phyloP scores from a whole-genome alignment of 64 coral and sea anemone genomes.

The Hydrozoanthus tunicans region DNA sequence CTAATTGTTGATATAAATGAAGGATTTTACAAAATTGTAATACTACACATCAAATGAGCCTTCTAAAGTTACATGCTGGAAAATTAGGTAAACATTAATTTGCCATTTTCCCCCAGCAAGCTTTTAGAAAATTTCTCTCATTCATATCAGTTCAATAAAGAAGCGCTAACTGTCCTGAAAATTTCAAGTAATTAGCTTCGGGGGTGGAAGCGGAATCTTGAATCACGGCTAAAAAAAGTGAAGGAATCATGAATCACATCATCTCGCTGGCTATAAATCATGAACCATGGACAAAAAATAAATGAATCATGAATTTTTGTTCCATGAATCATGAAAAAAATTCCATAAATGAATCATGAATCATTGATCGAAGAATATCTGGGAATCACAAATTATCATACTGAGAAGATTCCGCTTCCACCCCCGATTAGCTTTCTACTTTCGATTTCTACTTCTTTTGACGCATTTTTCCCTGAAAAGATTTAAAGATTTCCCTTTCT shows the following conservation, averaged over 20 bases:
- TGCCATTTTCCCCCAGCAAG: constrained; percentile 48
- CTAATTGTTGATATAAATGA: constrained; percentile 49
- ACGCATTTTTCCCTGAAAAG: constrained; percentile 5
- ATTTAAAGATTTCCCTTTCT: constrained; percentile 24
- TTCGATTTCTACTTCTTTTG: background rate
- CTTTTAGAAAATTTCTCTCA: constrained; percentile 50
- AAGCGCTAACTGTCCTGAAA: constrained; percentile 24
- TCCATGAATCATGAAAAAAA: no score
- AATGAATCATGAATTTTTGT: no score
- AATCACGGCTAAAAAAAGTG: no score
- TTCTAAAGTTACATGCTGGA: constrained; percentile 19
- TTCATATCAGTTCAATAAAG: constrained; percentile 43
- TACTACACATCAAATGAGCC: constrained; percentile 1
- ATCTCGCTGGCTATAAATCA: no score
- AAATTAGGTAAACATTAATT: background rate
- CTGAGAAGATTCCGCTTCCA: no score
- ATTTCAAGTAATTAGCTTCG: constrained; percentile 55
- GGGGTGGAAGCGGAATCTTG: no score
- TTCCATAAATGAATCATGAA: no score
- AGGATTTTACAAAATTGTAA: constrained; percentile 59
- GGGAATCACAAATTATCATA: no score
- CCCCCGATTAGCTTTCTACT: no score
- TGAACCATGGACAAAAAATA: no score
- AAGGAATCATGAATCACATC: no score
- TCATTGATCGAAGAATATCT: no score